phyloP scores from a whole-genome alignment of 2,113 vertebrate genomes.

The Sinocyclocheilus anophthalmus region DNA sequence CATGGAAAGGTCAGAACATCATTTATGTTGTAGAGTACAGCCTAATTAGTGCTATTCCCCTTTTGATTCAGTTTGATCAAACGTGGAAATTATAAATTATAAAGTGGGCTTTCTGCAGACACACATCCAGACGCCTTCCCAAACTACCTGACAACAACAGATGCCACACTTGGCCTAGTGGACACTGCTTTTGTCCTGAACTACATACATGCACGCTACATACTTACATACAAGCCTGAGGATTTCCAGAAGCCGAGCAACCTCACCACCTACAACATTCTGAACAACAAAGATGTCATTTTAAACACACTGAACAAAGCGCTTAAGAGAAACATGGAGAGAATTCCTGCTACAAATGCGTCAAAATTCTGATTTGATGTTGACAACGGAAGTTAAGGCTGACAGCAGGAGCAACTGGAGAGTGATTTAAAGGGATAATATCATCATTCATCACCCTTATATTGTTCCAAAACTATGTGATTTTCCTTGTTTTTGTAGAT shows the following conservation, averaged over 20 bases:
- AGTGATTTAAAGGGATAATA: neutral
- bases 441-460: neutral
- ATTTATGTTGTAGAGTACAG: neutral
- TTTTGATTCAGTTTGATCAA: neutral
- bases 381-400: neutral
- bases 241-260: conserved; percentile 75
- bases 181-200: conserved; percentile 79
- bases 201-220: no score
- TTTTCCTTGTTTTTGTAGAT: neutral
- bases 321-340: conserved; percentile 53
- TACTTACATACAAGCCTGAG: conserved; percentile 75
- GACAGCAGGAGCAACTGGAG: neutral
- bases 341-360: neutral
- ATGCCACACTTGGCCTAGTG: conserved; percentile 77
- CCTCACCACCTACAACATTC: conserved; percentile 78
- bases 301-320: conserved; percentile 67
- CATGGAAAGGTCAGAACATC: conserved; percentile 75
- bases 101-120: conserved; percentile 64
- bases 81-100: neutral
- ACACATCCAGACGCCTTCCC: conserved; percentile 77
- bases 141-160: conserved; percentile 78
- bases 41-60: neutral
- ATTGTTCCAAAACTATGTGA: neutral
- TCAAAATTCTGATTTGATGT: neutral
- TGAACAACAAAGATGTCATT: conserved; percentile 75